Evolutionary conservation across 1,140 invertebrate genomes (phyloP).

Genomic region (Papilio polytes): DNA sequence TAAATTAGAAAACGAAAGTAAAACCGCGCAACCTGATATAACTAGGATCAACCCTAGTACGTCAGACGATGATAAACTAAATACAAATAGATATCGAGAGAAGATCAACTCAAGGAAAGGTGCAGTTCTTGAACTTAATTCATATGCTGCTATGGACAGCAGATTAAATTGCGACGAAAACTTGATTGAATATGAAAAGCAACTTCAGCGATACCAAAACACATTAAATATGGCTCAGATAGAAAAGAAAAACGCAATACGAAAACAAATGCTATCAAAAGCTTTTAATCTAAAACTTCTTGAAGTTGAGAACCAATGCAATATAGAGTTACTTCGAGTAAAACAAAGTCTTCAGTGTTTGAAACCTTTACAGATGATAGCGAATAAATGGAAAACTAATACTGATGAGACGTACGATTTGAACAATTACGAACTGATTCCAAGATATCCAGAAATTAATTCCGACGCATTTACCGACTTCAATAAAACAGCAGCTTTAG

Average conservation of each 20-base stretch:
- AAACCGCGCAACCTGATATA: constrained; percentile 32
- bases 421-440: constrained; percentile 68
- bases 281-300: constrained; percentile 80
- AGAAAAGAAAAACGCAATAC: constrained; percentile 77
- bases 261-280: constrained; percentile 80
- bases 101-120: background rate
- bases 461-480: constrained; percentile 17
- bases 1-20: constrained; percentile 61
- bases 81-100: constrained; percentile 25
- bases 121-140: constrained; percentile 32
- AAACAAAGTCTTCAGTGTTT: constrained; percentile 83
- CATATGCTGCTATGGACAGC: constrained; percentile 59
- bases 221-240: constrained; percentile 76
- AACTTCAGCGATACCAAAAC: constrained; percentile 73
- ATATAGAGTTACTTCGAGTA: constrained; percentile 81
- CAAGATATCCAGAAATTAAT: constrained; percentile 68
- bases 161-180: constrained; percentile 71
- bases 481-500: background rate
- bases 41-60: background rate
- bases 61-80: constrained; percentile 5
- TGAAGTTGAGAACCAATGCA: constrained; percentile 85
- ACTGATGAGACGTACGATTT: constrained; percentile 60
- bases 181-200: constrained; percentile 78
- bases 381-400: constrained; percentile 67
- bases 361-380: constrained; percentile 79